A percentile compares a stretch with the other conserved stretches of the same genome.
Evolutionary conservation across 2,113 vertebrate genomes (phyloP).

Genomic region (Azemiops feae): DNA sequence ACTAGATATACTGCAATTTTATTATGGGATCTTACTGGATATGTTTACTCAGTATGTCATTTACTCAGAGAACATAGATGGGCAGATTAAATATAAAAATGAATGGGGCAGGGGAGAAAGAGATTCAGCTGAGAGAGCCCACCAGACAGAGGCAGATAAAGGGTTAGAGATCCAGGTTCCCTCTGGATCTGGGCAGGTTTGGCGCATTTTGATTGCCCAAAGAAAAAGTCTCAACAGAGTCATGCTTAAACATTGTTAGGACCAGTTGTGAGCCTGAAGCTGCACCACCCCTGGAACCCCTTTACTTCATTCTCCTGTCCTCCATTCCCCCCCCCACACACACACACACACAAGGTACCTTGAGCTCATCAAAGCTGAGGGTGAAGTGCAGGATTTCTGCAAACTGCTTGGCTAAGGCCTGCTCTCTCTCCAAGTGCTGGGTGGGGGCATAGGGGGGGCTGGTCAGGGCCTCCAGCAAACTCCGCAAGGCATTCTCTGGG

Average conservation of each 20-base stretch:
- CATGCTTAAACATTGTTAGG: background rate
- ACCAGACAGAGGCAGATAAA: background rate
- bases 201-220: background rate
- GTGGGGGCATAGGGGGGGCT: slow-evolving; percentile 87
- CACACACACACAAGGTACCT: slow-evolving; percentile 65
- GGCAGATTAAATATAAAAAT: background rate
- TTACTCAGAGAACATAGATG: background rate
- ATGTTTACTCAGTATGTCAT: background rate
- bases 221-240: too few relatives aligned
- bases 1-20: background rate
- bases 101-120: background rate
- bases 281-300: background rate
- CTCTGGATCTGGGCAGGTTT: background rate
- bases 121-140: background rate
- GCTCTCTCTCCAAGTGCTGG: slow-evolving; percentile 88
- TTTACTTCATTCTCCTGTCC: rapidly evolving
- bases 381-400: slow-evolving; percentile 91
- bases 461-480: slow-evolving; percentile 87
- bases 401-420: slow-evolving; percentile 89
- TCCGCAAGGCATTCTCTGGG: slow-evolving; percentile 85
- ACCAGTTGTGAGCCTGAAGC: background rate
- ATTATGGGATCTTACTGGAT: background rate
- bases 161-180: background rate
- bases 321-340: rapidly evolving
- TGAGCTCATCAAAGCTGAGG: slow-evolving; percentile 90